Percentiles rank a stretch among this genome's conserved stretches.
Conservation (phyloP, 2,113 vertebrate species). For the Chaetorhynchus papuensis region DNA sequence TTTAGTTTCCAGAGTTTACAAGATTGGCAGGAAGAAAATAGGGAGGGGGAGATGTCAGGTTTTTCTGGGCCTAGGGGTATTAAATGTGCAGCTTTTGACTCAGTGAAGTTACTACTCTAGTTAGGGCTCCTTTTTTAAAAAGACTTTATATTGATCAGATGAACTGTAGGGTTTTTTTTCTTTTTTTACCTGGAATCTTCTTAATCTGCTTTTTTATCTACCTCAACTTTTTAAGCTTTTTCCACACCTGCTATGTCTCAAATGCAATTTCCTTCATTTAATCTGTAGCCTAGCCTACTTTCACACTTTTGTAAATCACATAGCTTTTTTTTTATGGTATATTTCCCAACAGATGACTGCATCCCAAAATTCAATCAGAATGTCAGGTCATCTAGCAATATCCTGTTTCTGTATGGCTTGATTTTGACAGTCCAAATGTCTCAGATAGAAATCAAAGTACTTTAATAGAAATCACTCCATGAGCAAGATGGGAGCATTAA, state of each 20-base stretch:
- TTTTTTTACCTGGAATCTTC: background rate
- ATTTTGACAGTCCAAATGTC: background rate
- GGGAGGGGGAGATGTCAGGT: accelerated
- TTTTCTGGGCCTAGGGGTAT: background rate
- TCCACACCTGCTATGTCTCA: background rate
- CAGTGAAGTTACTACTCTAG: background rate
- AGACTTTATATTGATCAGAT: background rate
- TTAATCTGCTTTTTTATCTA: background rate
- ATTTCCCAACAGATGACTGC: background rate
- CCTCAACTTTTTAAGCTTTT: background rate
- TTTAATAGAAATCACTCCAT: background rate
- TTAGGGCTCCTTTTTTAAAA: background rate
- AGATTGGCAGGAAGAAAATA: background rate
- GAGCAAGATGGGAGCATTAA: background rate
- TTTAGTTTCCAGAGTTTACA: background rate
- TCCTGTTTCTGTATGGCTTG: background rate
- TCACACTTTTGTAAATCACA: background rate
- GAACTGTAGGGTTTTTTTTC: background rate
- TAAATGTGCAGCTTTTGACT: background rate
- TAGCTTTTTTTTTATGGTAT: background rate
- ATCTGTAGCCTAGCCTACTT: background rate
- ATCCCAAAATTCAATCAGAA: background rate
- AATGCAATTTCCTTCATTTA: background rate
- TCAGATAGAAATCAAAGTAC: background rate
- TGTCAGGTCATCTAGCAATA: background rate